Conservation (phyloP, 2,797 vertebrate genomes). For the Micromesistius poutassou region DNA sequence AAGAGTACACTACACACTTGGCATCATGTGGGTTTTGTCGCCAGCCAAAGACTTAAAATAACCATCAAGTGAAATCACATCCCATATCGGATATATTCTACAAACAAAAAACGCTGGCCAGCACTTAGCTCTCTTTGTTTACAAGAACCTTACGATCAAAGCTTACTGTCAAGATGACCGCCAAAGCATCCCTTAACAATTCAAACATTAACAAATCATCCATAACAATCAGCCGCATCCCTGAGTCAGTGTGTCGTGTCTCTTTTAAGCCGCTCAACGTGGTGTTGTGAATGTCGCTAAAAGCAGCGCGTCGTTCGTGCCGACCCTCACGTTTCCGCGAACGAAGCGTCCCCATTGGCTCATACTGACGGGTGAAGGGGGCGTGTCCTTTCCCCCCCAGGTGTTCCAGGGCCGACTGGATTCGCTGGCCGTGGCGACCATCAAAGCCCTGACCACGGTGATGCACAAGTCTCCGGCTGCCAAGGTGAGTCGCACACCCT, state of each 20-base stretch:
- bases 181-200: not conserved
- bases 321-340: not conserved
- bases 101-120: no score
- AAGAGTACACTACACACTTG: not conserved
- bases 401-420: conserved; percentile 92
- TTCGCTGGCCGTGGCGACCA: conserved; percentile 87
- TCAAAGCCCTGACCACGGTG: conserved; percentile 93
- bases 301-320: no score
- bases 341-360: not conserved
- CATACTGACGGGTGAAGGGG: not conserved
- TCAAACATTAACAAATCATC: not conserved
- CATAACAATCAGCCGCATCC: no score
- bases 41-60: not conserved
- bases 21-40: not conserved
- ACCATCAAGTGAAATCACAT: no score
- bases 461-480: conserved; percentile 97
- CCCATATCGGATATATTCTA: no score
- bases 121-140: no score
- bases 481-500: conserved; percentile 75
- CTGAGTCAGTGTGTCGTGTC: not conserved
- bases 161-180: not conserved
- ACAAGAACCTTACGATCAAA: not conserved
- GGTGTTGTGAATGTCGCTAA: not conserved
- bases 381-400: conserved; percentile 58
- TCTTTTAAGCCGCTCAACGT: not conserved